phyloP scores from a whole-genome alignment of 2,888 invertebrate genomes.

The Pristionchus maxplancki region DNA sequence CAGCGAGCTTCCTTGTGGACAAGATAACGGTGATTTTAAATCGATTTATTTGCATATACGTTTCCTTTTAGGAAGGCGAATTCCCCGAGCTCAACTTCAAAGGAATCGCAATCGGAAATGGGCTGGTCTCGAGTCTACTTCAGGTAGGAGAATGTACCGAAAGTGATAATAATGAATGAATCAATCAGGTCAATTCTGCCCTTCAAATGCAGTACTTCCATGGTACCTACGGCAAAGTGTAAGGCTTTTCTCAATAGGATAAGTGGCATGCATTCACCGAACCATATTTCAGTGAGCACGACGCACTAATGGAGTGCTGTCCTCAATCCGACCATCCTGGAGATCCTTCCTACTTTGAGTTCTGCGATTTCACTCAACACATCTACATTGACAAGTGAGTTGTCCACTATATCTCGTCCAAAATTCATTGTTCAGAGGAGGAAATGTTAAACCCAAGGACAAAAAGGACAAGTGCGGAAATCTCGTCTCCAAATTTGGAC shows the following conservation, averaged over 20 bases:
- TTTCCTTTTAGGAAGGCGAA: constrained; percentile 51
- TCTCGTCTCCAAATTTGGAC: no score
- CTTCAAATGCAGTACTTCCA: constrained; percentile 66
- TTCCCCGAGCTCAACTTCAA: constrained; percentile 62
- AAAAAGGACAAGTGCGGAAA: no score
- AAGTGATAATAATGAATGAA: no score
- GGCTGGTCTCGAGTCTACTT: constrained; percentile 63
- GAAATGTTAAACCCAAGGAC: no score
- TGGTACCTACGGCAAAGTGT: constrained; percentile 65
- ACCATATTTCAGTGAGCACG: constrained; percentile 58
- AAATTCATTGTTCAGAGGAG: no score
- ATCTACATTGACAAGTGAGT: background rate
- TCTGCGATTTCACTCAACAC: constrained; percentile 23
- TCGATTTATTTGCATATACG: background rate
- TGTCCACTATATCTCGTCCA: no score
- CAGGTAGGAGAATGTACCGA: no score
- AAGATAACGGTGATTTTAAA: constrained; percentile 60
- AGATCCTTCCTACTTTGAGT: constrained; percentile 50
- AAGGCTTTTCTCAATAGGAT: no score
- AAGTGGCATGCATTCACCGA: no score
- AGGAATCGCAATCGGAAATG: constrained; percentile 72
- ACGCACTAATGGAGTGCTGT: constrained; percentile 63
- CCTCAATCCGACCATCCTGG: constrained; percentile 51
- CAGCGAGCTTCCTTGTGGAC: constrained; percentile 63
- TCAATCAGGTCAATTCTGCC: constrained; percentile 61